These are phyloP conservation scores for Centruroides sculpturatus DNA, from an alignment of 1,140 invertebrate species.

Conservation along the genomic window DNA sequence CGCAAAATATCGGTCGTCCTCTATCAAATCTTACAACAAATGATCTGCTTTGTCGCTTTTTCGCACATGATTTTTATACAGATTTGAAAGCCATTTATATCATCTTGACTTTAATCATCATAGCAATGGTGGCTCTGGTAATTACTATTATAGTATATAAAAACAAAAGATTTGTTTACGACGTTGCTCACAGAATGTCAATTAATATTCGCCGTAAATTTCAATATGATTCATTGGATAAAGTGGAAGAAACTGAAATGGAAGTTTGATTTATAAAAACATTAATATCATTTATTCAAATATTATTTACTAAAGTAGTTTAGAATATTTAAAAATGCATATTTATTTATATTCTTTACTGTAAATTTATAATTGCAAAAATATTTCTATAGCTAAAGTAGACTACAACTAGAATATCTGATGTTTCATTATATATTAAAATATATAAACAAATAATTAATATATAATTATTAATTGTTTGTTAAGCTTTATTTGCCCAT, in stretches of 20 bases:
- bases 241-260: conserved; percentile 2
- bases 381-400: too few relatives aligned
- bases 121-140: background rate
- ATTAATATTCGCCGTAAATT: conserved; percentile 6
- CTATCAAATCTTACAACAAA: background rate
- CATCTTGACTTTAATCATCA: background rate
- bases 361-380: too few relatives aligned
- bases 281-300: too few relatives aligned
- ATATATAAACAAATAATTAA: too few relatives aligned
- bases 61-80: background rate
- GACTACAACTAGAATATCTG: too few relatives aligned
- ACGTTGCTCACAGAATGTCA: background rate
- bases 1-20: conserved; percentile 1
- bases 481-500: too few relatives aligned
- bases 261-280: conserved; percentile 1
- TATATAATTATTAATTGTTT: too few relatives aligned
- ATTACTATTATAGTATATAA: background rate
- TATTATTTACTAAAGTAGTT: too few relatives aligned
- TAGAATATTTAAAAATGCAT: too few relatives aligned
- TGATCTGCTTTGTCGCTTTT: conserved; percentile 3
- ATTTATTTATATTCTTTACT: too few relatives aligned
- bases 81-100: conserved; percentile 2
- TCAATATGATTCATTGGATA: conserved; percentile 9
- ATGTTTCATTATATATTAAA: too few relatives aligned
- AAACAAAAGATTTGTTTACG: background rate